Conservation (phyloP, 2,888 invertebrate species). For the Antheraea assamensis region DNA sequence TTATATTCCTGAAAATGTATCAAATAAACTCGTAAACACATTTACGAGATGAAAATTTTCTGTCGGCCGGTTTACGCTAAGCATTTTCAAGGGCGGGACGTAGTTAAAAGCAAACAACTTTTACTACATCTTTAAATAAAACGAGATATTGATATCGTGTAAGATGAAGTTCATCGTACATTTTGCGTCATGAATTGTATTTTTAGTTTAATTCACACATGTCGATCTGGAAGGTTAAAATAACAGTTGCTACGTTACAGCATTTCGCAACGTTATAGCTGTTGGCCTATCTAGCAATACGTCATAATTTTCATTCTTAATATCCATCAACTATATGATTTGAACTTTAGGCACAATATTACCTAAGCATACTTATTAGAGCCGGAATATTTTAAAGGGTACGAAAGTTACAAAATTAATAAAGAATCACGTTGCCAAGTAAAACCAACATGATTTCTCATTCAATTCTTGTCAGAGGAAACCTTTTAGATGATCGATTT, state of each 20-base stretch:
- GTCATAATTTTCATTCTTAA: constrained; percentile 5
- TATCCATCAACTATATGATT: neutral
- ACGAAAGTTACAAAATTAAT: too few species aligned
- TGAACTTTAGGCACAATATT: neutral
- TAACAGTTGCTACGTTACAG: constrained; percentile 27
- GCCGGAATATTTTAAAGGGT: neutral
- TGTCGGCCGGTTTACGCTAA: constrained; percentile 44
- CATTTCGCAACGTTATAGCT: constrained; percentile 18
- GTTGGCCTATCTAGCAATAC: constrained; percentile 14
- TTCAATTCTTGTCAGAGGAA: neutral
- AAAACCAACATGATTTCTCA: neutral
- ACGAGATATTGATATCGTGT: constrained; percentile 53
- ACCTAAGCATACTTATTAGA: neutral
- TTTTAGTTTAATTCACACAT: constrained; percentile 47
- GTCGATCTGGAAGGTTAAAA: constrained; percentile 41
- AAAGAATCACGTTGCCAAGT: neutral
- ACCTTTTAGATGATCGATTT: neutral
- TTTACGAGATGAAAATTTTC: constrained; percentile 56
- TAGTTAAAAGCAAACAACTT: constrained; percentile 64
- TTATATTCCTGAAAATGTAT: constrained; percentile 51
- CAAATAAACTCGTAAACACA: constrained; percentile 51
- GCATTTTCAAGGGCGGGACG: constrained; percentile 66
- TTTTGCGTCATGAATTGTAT: constrained; percentile 57
- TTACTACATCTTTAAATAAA: constrained; percentile 67
- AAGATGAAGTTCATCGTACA: constrained; percentile 46